Conservation (phyloP, 2,113 vertebrate species). For the Willisornis vidua region DNA sequence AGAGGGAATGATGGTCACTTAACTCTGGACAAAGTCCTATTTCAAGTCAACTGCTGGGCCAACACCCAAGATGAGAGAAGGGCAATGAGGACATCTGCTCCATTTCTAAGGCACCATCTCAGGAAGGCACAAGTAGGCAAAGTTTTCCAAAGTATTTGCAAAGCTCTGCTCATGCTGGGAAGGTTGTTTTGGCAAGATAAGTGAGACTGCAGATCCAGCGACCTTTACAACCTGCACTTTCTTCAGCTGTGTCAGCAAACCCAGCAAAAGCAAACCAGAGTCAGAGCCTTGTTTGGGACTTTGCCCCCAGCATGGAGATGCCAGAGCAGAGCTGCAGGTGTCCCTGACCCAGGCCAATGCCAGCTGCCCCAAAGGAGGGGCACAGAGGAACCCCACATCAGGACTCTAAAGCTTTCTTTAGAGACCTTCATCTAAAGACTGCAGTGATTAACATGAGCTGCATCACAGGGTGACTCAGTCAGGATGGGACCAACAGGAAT, state of each 20-base stretch:
- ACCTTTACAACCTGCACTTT: not conserved
- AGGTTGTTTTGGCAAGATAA: not conserved
- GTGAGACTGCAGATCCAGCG: not conserved
- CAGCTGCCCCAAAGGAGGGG: not conserved
- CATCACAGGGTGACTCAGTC: not conserved
- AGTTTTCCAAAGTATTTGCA: not conserved
- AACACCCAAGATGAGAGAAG: not conserved
- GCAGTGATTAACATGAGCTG: not conserved
- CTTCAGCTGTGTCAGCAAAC: not conserved
- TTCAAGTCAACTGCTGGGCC: not conserved
- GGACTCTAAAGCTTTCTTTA: not conserved
- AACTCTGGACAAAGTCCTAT: not conserved
- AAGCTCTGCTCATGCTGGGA: not conserved
- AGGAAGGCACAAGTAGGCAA: not conserved
- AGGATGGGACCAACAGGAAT: not conserved
- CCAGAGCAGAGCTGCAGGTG: not conserved
- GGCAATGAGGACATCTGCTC: not conserved
- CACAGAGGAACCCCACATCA: not conserved
- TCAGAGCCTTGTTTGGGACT: not conserved
- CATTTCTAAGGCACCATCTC: not conserved
- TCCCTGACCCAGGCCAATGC: not conserved
- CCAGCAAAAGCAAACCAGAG: not conserved
- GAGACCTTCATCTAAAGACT: not conserved
- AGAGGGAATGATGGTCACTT: not conserved
- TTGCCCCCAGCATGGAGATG: rapidly evolving